phyloP scores from a whole-genome alignment of 2,113 vertebrate genomes.

The Coptodon rendalli region DNA sequence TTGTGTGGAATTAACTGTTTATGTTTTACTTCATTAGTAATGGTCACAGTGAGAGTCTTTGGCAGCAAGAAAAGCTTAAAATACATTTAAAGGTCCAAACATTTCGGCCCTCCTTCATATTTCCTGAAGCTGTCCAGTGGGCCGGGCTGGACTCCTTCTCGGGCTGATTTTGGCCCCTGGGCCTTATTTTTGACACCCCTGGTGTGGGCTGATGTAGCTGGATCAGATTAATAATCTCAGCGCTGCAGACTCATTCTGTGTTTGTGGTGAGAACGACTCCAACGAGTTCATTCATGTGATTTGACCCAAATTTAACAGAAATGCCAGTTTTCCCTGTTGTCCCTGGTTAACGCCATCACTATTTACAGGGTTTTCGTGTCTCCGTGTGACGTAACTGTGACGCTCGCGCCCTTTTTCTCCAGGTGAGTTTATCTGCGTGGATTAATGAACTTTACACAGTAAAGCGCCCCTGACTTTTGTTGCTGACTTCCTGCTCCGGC shows the following conservation, averaged over 20 bases:
- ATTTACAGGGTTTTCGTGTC: neutral
- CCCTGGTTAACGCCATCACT: neutral
- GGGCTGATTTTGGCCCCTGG: accelerated
- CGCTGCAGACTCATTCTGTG: neutral
- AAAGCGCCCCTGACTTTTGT: accelerated
- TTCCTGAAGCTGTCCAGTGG: neutral
- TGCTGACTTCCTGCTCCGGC: neutral
- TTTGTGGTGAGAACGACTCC: neutral
- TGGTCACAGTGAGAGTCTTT: accelerated
- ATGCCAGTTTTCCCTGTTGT: neutral
- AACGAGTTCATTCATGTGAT: accelerated
- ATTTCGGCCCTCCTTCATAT: accelerated
- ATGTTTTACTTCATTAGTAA: neutral
- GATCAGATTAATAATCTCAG: neutral
- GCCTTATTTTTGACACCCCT: neutral
- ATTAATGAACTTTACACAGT: accelerated
- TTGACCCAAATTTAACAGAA: neutral
- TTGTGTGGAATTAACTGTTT: neutral
- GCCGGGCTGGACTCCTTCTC: neutral
- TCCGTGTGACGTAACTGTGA: neutral
- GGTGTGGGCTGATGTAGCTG: neutral
- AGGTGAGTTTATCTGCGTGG: neutral
- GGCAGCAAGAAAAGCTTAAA: neutral
- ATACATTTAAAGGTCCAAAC: neutral
- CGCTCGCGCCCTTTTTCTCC: neutral